A percentile compares a stretch with the other conserved stretches of the same genome.
These are phyloP conservation scores for Pissodes strobi DNA, from an alignment of 1,140 invertebrate species.

Conservation along the genomic window DNA sequence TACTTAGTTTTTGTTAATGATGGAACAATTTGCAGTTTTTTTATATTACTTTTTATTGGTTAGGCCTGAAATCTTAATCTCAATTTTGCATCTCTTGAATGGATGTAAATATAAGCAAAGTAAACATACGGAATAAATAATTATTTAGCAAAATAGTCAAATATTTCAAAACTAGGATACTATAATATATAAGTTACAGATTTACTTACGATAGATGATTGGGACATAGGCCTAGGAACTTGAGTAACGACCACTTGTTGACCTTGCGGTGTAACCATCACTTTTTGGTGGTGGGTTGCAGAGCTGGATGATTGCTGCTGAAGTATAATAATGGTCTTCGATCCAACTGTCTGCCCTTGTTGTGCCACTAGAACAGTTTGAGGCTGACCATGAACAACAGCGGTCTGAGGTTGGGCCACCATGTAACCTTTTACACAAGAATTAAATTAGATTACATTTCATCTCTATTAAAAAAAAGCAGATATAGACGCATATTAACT, in stretches of 20 bases:
- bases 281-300: constrained; percentile 55
- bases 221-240: constrained; percentile 60
- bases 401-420: constrained; percentile 66
- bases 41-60: too few species aligned
- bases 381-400: constrained; percentile 64
- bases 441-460: not conserved
- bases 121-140: too few species aligned
- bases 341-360: constrained; percentile 65
- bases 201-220: constrained; percentile 56
- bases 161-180: too few species aligned
- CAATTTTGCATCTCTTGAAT: too few species aligned
- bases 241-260: constrained; percentile 67
- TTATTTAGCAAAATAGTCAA: too few species aligned
- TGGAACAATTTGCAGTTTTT: too few species aligned
- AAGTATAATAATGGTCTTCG: constrained; percentile 74
- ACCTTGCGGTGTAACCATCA: constrained; percentile 68
- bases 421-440: constrained; percentile 56
- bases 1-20: too few species aligned
- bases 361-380: constrained; percentile 67
- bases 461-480: not conserved
- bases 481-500: not conserved
- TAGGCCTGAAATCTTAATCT: too few species aligned
- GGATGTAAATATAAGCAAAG: too few species aligned
- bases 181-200: too few species aligned
- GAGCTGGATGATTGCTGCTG: constrained; percentile 62